Base-by-base conservation (phyloP, 2,113 vertebrate genomes). In the Ia io region DNA sequence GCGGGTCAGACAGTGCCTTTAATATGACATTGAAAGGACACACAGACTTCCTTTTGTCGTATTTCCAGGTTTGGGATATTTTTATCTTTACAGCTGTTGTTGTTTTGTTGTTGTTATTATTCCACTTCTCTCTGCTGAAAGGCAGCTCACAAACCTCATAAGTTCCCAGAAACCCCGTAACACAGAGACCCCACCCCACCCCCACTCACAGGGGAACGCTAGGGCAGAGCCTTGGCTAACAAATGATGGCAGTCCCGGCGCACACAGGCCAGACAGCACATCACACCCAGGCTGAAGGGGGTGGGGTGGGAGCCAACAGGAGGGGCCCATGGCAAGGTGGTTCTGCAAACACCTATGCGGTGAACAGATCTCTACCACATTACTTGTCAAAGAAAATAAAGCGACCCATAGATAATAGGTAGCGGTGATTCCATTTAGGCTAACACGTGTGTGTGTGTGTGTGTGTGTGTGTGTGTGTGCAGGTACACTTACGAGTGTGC, bases 191-290 rank as follows among this genome's bases (percentile, higher is more conserved):
- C n/a, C 23, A 37, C 49, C 17, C 32, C 8, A 2, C 5, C 7
- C 30, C 18, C 37, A 9, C 11, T 79, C 59, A 44, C 56, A 0
- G 28, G 8, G 8, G 71, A 51, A 69, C 30, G 5, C 13, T 7
- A 13, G 42, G 61, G 14, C 23, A 30, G 70, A 77, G 53, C 32
- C 53, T 59, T 70, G 0, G 32, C 14, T 59, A 42, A 25, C 16
- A 12, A 3, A 6, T 7, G 56, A 25, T 28, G 6, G 18, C 5
- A 9, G n/a, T 37, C 6, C 1, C 4, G 6, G 12, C 28, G 14
- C 53, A 25, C 82, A 13, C 56, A 44, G 76, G 70, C 65, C 28
- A 12, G 82, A 44, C 51, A 4, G 82, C 56, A 7, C 40, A 12
- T 40, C 71, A 40, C 44, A 22, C 8, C 1, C 8, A 11, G 78